Conservation (phyloP, 2,113 vertebrate species). For the Halichoerus grypus region DNA sequence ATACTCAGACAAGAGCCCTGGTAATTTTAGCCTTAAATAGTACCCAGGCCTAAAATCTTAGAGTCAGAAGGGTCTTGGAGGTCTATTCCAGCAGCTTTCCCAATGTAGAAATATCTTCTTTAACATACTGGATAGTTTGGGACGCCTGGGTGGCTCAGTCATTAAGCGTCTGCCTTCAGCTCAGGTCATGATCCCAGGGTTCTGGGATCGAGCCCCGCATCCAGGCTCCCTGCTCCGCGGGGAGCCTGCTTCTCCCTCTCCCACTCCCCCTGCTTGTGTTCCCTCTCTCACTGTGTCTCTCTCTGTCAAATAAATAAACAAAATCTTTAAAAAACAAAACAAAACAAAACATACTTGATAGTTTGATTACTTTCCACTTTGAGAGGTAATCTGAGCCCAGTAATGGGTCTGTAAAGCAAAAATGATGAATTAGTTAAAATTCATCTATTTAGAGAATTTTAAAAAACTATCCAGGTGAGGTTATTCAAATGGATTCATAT, state of each 20-base stretch:
- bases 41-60: not conserved
- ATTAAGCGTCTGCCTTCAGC: too few species aligned
- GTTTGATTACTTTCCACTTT: slow-evolving; percentile 3
- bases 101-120: not conserved
- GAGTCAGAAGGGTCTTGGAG: not conserved
- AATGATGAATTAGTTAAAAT: slow-evolving; percentile 26
- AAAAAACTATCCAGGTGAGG: not conserved
- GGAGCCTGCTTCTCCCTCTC: too few species aligned
- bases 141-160: too few species aligned
- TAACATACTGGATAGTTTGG: not conserved
- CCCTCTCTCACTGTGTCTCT: too few species aligned
- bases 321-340: too few species aligned
- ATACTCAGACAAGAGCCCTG: not conserved
- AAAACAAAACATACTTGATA: not conserved
- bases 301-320: too few species aligned
- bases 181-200: too few species aligned
- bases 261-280: too few species aligned
- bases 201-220: too few species aligned
- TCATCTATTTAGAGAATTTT: not conserved
- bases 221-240: too few species aligned
- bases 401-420: slow-evolving; percentile 26
- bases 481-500: not conserved
- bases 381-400: not conserved
- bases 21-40: slow-evolving; percentile 8
- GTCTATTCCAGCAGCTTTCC: not conserved